Conservation (phyloP, 2,797 vertebrate species). For the Gymnodraco acuticeps region DNA sequence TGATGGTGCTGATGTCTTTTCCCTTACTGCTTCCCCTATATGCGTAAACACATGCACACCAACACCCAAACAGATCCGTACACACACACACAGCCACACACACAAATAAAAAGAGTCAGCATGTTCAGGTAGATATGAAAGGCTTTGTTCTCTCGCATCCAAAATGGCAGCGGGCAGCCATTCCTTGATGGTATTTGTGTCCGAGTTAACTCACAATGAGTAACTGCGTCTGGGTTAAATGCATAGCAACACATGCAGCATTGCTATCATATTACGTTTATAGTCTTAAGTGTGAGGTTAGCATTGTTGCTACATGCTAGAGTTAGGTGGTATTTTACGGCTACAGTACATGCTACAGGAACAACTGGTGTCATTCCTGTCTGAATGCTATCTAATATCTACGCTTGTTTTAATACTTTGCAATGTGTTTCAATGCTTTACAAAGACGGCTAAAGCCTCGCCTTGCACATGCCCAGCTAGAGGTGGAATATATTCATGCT, state of each 20-base stretch:
- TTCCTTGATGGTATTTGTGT: slow-evolving; percentile 66
- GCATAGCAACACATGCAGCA: slow-evolving; percentile 81
- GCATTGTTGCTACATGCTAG: slow-evolving; percentile 77
- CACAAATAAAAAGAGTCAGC: slow-evolving; percentile 53
- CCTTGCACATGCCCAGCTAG: slow-evolving; percentile 74
- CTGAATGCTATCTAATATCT: slow-evolving; percentile 51
- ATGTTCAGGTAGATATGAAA: slow-evolving; percentile 16
- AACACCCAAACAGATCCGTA: slow-evolving; percentile 2
- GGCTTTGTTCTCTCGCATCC: slow-evolving; percentile 37
- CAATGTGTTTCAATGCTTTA: slow-evolving; percentile 77
- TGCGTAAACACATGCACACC: slow-evolving; percentile 4
- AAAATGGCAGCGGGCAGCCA: slow-evolving; percentile 73
- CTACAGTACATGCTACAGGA: slow-evolving; percentile 75
- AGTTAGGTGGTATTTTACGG: slow-evolving; percentile 57
- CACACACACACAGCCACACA: slow-evolving; percentile 23
- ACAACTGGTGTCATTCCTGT: slow-evolving; percentile 64
- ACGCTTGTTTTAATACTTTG: slow-evolving; percentile 42
- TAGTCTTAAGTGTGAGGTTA: slow-evolving; percentile 58
- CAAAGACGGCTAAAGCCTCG: slow-evolving; percentile 59
- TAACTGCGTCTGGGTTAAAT: slow-evolving; percentile 79
- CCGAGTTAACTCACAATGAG: slow-evolving; percentile 81
- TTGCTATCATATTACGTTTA: slow-evolving; percentile 68
- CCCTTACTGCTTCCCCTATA: slow-evolving; percentile 94
- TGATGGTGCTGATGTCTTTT: slow-evolving; percentile 97
- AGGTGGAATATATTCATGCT: slow-evolving; percentile 78